phyloP scores from a whole-genome alignment of 2,797 vertebrate genomes.

The Lagocephalus sceleratus region DNA sequence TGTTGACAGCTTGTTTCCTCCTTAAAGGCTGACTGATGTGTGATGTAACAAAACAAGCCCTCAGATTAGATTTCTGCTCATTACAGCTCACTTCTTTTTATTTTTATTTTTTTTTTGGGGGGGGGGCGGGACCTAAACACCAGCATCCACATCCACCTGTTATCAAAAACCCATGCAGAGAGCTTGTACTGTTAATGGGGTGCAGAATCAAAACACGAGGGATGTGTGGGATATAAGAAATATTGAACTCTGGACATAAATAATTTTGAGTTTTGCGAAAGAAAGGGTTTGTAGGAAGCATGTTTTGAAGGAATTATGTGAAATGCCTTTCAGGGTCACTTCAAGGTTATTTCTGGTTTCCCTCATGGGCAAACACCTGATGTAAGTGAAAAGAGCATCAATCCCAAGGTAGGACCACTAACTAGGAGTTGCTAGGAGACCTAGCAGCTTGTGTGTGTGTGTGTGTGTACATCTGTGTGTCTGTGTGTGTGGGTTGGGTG shows the following conservation, averaged over 20 bases:
- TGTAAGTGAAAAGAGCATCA: constrained; percentile 63
- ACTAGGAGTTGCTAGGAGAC: constrained; percentile 72
- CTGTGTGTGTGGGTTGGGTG: constrained; percentile 4
- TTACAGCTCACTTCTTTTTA: constrained; percentile 12
- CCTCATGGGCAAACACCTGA: constrained; percentile 62
- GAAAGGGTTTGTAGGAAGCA: constrained; percentile 13
- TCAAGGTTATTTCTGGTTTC: constrained; percentile 57
- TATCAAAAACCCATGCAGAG: too few species aligned
- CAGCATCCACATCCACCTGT: background rate
- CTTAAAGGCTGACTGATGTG: constrained; percentile 37
- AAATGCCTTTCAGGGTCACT: constrained; percentile 53
- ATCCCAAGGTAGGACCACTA: constrained; percentile 63
- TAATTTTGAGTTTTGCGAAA: background rate
- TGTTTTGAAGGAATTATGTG: constrained; percentile 35
- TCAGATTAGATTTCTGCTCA: constrained; percentile 16
- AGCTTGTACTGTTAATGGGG: background rate
- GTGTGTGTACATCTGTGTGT: constrained; percentile 16
- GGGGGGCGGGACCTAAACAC: background rate
- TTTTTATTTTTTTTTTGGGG: background rate
- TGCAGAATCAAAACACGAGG: background rate
- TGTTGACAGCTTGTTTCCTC: constrained; percentile 18
- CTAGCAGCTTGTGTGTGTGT: constrained; percentile 24
- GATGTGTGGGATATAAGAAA: background rate
- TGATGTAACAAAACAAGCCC: constrained; percentile 4
- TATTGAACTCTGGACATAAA: constrained; percentile 5